Conservation (phyloP, 2,797 vertebrate genomes). For the Rhynchonycteris naso region DNA sequence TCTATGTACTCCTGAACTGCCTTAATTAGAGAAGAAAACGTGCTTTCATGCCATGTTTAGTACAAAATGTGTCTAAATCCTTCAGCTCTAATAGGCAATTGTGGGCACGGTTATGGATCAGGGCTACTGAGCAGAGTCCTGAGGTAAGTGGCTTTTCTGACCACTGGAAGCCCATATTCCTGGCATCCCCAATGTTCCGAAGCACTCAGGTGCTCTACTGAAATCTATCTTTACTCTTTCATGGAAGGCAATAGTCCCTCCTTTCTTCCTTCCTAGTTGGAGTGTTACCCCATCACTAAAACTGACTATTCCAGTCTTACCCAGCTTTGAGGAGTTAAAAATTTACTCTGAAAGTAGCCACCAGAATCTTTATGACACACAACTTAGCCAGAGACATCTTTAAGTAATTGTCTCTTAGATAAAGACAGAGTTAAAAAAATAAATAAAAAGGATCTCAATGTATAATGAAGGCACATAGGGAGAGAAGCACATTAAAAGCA, state of each 20-base stretch:
- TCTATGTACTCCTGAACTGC: background rate
- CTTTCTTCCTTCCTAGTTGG: background rate
- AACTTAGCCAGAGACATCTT: background rate
- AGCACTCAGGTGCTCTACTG: background rate
- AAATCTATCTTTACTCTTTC: background rate
- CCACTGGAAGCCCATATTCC: rapidly evolving
- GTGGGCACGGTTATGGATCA: background rate
- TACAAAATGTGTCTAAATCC: background rate
- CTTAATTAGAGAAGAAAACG: background rate
- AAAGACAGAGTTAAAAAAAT: background rate
- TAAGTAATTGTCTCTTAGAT: background rate
- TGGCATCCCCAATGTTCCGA: background rate
- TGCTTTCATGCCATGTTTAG: background rate
- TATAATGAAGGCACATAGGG: background rate
- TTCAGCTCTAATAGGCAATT: background rate
- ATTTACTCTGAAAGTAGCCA: background rate
- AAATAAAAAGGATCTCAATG: background rate
- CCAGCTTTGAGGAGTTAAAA: background rate
- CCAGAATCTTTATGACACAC: background rate
- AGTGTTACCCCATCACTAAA: background rate
- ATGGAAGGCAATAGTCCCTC: background rate
- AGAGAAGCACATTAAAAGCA: background rate
- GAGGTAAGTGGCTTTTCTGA: background rate
- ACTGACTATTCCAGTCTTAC: background rate
- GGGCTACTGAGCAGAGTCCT: background rate